A percentile compares a stretch with the other conserved stretches of the same genome.
Conservation (phyloP, 1,140 invertebrate species). For the Drosophila obscura region DNA sequence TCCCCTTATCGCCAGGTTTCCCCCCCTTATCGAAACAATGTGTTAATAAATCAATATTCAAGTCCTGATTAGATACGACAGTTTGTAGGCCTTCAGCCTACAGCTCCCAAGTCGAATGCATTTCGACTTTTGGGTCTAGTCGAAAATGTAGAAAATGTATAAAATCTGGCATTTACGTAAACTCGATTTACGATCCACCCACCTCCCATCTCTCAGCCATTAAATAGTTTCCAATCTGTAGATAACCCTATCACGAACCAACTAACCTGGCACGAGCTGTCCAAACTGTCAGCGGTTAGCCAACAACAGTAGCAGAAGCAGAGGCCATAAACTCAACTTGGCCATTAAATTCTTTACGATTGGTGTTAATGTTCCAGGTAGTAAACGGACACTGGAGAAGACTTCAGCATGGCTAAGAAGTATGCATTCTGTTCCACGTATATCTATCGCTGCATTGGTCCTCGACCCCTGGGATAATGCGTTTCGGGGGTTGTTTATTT, state of each 20-base stretch:
- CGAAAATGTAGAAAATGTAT: neutral
- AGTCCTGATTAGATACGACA: too few species aligned
- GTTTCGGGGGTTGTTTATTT: constrained; percentile 21
- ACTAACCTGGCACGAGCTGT: constrained; percentile 33
- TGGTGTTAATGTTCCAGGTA: constrained; percentile 35
- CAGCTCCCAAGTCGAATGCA: neutral
- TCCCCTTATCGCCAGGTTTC: constrained; percentile 16
- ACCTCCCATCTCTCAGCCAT: neutral
- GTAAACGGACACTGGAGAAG: constrained; percentile 12
- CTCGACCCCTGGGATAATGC: neutral
- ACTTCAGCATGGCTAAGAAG: neutral
- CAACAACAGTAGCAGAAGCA: constrained; percentile 24
- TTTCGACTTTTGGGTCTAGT: neutral
- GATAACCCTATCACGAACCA: constrained; percentile 38
- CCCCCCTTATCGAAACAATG: too few species aligned
- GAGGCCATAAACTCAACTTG: constrained; percentile 18
- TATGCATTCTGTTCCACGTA: neutral
- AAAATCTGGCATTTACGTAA: constrained; percentile 29
- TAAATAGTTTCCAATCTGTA: constrained; percentile 23
- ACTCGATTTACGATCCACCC: constrained; percentile 26
- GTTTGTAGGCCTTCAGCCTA: too few species aligned
- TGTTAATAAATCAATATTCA: too few species aligned
- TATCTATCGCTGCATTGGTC: constrained; percentile 17
- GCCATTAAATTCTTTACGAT: constrained; percentile 27
- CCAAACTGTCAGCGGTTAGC: neutral